Evolutionary conservation across 2,797 vertebrate genomes (phyloP).

Genomic region (Tadarida brasiliensis): DNA sequence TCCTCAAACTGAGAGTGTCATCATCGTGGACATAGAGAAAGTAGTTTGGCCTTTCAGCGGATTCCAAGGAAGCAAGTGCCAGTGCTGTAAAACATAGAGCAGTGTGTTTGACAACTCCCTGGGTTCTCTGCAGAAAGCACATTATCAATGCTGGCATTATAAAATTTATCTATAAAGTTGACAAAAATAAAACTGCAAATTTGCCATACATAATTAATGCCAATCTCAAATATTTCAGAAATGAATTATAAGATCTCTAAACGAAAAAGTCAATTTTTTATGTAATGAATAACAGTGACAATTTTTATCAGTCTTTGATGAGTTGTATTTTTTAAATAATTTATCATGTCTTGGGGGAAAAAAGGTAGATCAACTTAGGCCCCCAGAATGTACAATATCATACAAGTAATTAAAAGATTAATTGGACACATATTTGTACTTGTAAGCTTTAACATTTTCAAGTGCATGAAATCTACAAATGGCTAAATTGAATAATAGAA

Average conservation of each 20-base stretch:
- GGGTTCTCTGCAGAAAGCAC: background rate
- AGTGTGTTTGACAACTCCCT: background rate
- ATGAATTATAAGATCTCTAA: background rate
- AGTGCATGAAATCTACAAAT: conserved; percentile 2
- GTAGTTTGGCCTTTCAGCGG: conserved; percentile 97
- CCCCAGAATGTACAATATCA: background rate
- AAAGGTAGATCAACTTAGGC: background rate
- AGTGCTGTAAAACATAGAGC: conserved; percentile 88
- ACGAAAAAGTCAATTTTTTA: background rate
- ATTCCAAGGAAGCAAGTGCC: conserved; percentile 95
- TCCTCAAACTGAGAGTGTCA: conserved; percentile 90
- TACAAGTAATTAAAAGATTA: background rate
- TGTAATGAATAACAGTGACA: background rate
- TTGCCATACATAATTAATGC: background rate
- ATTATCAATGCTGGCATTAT: background rate
- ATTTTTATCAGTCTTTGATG: background rate
- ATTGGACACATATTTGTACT: background rate
- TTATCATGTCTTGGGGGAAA: background rate
- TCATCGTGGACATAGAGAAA: conserved; percentile 92
- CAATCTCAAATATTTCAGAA: background rate
- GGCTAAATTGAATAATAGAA: background rate
- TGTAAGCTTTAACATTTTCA: conserved; percentile 14
- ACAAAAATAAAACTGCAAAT: background rate
- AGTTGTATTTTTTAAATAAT: conserved; percentile 23
- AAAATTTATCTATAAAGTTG: background rate